phyloP scores from a whole-genome alignment of 1,140 invertebrate genomes.

The Gryon sp. region DNA sequence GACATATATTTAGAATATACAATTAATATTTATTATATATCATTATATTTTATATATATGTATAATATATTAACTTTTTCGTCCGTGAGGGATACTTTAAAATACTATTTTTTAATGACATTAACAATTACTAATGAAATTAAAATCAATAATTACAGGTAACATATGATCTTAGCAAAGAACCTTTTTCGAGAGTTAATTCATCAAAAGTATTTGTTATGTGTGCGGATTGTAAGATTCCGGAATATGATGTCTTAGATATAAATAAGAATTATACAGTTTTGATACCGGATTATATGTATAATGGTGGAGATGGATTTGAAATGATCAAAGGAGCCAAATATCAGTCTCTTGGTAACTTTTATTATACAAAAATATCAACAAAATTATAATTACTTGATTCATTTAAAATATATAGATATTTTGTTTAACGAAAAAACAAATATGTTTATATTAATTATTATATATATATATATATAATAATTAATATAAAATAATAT shows the following conservation, averaged over 20 bases:
- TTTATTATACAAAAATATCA: no score
- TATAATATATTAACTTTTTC: no score
- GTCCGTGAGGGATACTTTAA: no score
- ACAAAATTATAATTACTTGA: no score
- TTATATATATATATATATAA: no score
- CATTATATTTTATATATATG: no score
- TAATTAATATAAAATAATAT: no score
- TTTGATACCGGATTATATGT: constrained; percentile 79
- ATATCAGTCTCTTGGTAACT: constrained; percentile 50
- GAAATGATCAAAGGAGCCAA: constrained; percentile 46
- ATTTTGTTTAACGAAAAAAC: no score
- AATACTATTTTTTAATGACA: background rate
- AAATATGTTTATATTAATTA: no score
- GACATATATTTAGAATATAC: no score
- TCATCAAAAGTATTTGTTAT: constrained; percentile 71
- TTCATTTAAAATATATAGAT: background rate
- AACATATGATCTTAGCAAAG: constrained; percentile 80
- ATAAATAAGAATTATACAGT: constrained; percentile 76
- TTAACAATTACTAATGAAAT: no score
- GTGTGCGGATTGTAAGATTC: constrained; percentile 80
- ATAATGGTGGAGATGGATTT: constrained; percentile 73
- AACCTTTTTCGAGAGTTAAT: constrained; percentile 79
- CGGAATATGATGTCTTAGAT: constrained; percentile 75
- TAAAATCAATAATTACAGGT: constrained; percentile 75
- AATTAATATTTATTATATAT: no score